phyloP scores from a whole-genome alignment of 1,140 invertebrate genomes.

The Paralvinella palmiformis region DNA sequence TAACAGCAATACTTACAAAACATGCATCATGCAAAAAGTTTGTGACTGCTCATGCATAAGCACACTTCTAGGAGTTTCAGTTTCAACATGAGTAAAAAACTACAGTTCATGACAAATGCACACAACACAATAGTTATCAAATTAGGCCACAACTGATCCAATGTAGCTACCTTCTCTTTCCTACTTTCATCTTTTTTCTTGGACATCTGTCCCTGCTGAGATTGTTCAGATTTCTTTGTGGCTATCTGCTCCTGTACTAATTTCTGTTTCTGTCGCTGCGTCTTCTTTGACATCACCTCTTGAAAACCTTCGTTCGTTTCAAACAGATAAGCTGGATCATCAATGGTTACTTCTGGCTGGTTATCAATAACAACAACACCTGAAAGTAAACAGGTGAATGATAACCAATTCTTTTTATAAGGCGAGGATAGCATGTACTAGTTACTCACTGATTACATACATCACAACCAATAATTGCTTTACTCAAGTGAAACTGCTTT shows the following conservation, averaged over 20 bases:
- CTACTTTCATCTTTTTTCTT: constrained; percentile 26
- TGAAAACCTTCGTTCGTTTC: constrained; percentile 72
- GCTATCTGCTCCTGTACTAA: constrained; percentile 54
- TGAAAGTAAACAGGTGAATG: constrained; percentile 26
- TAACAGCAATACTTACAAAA: too few relatives aligned
- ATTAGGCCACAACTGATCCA: constrained; percentile 19
- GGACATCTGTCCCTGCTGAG: constrained; percentile 17
- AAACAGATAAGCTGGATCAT: constrained; percentile 50
- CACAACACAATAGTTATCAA: too few relatives aligned
- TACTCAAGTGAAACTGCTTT: too few relatives aligned
- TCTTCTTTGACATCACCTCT: constrained; percentile 76
- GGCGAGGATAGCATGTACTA: neutral
- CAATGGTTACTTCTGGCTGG: constrained; percentile 54
- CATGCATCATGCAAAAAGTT: too few relatives aligned
- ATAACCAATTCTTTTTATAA: constrained; percentile 17
- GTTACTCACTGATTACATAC: neutral
- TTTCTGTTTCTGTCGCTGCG: constrained; percentile 49
- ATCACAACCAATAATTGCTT: too few relatives aligned
- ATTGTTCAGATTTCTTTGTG: constrained; percentile 12
- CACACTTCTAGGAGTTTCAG: too few relatives aligned
- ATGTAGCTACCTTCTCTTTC: constrained; percentile 29
- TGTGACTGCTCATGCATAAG: too few relatives aligned
- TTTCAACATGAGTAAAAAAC: too few relatives aligned
- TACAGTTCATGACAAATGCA: too few relatives aligned
- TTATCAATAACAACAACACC: constrained; percentile 59